A percentile compares a stretch with the other conserved stretches of the same genome.
Evolutionary conservation across 2,888 invertebrate genomes (phyloP).

Genomic region (Andrena flavipes): DNA sequence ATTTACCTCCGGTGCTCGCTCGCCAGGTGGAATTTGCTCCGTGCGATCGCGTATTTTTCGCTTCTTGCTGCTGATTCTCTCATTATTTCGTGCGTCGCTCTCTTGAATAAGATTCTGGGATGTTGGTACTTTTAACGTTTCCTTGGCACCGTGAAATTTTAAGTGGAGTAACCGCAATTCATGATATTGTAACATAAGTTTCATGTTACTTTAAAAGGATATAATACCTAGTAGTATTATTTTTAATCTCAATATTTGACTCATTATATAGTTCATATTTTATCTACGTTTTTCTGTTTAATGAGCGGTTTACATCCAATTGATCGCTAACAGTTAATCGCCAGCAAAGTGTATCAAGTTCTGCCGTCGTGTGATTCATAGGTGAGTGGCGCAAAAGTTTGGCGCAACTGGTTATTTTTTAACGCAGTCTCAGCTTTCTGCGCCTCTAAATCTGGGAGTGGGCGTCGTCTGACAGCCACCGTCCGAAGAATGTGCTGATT

Average conservation of each 20-base stretch:
- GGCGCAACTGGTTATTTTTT: slow-evolving; percentile 25
- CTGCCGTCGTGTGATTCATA: not conserved
- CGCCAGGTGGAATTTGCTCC: slow-evolving; percentile 16
- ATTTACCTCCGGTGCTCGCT: slow-evolving; percentile 12
- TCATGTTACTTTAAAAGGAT: too few relatives aligned
- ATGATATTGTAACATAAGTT: too few relatives aligned
- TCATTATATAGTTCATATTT: too few relatives aligned
- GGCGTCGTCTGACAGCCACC: not conserved
- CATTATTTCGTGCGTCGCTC: too few relatives aligned
- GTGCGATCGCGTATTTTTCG: not conserved
- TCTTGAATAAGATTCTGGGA: too few relatives aligned
- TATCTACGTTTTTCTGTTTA: too few relatives aligned
- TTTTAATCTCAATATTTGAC: too few relatives aligned
- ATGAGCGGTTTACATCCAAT: not conserved
- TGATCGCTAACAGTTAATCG: not conserved
- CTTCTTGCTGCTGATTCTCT: not conserved
- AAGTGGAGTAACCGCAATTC: too few relatives aligned
- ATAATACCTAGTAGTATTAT: too few relatives aligned
- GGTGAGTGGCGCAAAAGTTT: not conserved
- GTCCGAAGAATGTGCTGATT: slow-evolving; percentile 22
- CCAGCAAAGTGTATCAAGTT: not conserved
- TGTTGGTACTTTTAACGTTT: too few relatives aligned
- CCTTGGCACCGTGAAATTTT: too few relatives aligned
- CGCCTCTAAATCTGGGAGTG: slow-evolving; percentile 25
- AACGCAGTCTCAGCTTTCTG: not conserved